Evolutionary conservation across 2,888 invertebrate species (phyloP).

Genomic region (Idaea straminata): DNA sequence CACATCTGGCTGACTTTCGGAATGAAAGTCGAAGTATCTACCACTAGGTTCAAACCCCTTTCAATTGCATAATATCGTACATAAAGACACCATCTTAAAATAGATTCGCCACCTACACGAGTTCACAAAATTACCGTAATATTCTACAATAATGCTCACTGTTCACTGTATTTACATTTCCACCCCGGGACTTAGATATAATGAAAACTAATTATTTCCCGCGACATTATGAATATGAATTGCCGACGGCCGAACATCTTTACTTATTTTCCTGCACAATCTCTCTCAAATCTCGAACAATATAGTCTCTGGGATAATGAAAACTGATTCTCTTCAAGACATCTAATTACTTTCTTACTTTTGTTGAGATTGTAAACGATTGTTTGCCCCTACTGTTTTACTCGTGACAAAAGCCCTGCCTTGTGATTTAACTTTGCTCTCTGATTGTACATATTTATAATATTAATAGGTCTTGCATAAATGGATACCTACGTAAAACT

Average conservation of each 20-base stretch:
- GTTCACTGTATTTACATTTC: slow-evolving; percentile 7
- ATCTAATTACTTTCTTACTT: slow-evolving; percentile 30
- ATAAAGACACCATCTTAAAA: background rate
- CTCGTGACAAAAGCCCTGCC: background rate
- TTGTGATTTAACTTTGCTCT: background rate
- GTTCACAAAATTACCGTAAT: background rate
- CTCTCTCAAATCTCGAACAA: slow-evolving; percentile 43
- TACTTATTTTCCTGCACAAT: slow-evolving; percentile 45
- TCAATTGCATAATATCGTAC: background rate
- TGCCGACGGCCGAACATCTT: slow-evolving; percentile 35
- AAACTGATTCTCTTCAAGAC: slow-evolving; percentile 40
- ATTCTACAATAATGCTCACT: background rate
- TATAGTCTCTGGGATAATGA: slow-evolving; percentile 41
- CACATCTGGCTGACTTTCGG: too few species aligned
- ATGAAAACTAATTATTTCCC: slow-evolving; percentile 58
- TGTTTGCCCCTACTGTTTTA: slow-evolving; percentile 6
- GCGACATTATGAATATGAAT: slow-evolving; percentile 58
- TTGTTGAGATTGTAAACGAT: slow-evolving; percentile 19
- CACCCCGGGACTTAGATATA: slow-evolving; percentile 34
- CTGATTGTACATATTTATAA: background rate
- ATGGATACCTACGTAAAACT: too few species aligned
- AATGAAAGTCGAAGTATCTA: too few species aligned
- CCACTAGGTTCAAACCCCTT: background rate
- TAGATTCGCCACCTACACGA: background rate
- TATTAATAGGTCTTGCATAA: slow-evolving; percentile 4